phyloP scores from a whole-genome alignment of 2,113 vertebrate genomes.

The Rhipidura dahli region DNA sequence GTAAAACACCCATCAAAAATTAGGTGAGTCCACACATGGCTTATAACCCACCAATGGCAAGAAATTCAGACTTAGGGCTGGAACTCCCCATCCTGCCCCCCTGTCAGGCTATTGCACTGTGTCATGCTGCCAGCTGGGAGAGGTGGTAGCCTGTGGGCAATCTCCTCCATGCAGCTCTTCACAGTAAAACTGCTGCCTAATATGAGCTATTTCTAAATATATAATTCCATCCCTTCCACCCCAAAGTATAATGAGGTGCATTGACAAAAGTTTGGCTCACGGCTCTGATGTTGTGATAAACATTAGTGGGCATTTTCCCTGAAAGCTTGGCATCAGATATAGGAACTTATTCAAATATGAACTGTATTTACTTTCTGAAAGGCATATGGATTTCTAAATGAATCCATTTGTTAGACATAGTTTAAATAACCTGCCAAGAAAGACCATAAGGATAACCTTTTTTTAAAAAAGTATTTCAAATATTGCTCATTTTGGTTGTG shows the following conservation, averaged over 20 bases:
- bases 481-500: neutral
- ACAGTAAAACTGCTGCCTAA: neutral
- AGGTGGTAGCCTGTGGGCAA: neutral
- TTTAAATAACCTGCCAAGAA: neutral
- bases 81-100: neutral
- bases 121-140: neutral
- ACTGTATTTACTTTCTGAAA: slow-evolving; percentile 16
- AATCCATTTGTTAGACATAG: neutral
- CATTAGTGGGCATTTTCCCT: neutral
- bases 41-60: slow-evolving; percentile 8
- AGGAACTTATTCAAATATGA: neutral
- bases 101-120: neutral
- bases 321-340: neutral
- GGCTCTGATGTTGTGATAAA: neutral
- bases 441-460: neutral
- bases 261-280: neutral
- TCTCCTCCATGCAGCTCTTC: neutral
- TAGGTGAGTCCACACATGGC: neutral
- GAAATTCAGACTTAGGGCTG: neutral
- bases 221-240: neutral
- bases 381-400: neutral
- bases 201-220: neutral
- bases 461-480: neutral
- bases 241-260: neutral
- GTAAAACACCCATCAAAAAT: neutral